Conservation (phyloP, 1,140 invertebrate species). For the Contarinia nasturtii region DNA sequence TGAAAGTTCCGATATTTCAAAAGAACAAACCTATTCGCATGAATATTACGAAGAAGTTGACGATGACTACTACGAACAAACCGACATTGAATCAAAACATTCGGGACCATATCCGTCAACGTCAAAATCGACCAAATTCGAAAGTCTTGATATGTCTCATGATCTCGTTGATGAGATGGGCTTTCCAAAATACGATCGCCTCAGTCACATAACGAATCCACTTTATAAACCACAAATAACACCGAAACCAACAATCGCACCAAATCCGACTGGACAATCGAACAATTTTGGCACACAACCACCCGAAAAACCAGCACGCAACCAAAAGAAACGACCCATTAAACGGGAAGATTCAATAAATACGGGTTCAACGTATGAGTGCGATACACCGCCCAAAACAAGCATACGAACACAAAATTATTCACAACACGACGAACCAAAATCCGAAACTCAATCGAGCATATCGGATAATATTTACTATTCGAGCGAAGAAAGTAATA, state of each 20-base stretch:
- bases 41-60: constrained; percentile 23
- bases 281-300: constrained; percentile 9
- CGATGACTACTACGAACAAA: constrained; percentile 17
- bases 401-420: background rate
- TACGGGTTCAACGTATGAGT: too few relatives aligned
- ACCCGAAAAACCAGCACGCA: constrained; percentile 20
- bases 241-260: background rate
- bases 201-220: constrained; percentile 26
- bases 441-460: constrained; percentile 3
- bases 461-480: constrained; percentile 21
- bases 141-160: constrained; percentile 32
- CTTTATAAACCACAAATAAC: constrained; percentile 13
- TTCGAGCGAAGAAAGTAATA: constrained; percentile 18
- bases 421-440: constrained; percentile 5
- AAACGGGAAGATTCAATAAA: constrained; percentile 18
- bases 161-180: constrained; percentile 40
- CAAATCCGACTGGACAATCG: constrained; percentile 9
- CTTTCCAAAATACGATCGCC: constrained; percentile 34
- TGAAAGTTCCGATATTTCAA: constrained; percentile 35
- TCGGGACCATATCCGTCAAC: constrained; percentile 14
- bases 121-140: constrained; percentile 19
- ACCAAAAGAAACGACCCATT: constrained; percentile 18
- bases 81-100: background rate
- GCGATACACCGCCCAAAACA: too few relatives aligned
- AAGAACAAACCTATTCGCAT: constrained; percentile 24